These are phyloP conservation scores for Balaeniceps rex DNA, from an alignment of 2,113 vertebrate genomes.

Conservation along the genomic window DNA sequence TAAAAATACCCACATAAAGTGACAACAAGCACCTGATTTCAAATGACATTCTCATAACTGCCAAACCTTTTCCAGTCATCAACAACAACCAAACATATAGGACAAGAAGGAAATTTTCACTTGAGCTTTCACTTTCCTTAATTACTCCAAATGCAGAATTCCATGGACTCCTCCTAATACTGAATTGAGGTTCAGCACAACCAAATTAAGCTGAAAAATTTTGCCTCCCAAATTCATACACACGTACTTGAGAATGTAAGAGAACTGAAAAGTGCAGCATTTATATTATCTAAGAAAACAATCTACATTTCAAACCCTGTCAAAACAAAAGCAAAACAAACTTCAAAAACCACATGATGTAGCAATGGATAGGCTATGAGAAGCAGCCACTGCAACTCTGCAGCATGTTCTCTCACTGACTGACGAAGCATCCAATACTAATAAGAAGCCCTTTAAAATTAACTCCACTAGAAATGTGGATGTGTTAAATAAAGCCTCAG, in stretches of 20 bases:
- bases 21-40: background rate
- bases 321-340: background rate
- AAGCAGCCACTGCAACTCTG: background rate
- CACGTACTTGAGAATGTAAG: fast-evolving
- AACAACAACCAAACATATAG: background rate
- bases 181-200: background rate
- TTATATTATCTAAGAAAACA: background rate
- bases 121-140: background rate
- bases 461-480: slow-evolving; percentile 2
- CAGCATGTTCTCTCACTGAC: background rate
- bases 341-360: background rate
- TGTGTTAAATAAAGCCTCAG: slow-evolving; percentile 46
- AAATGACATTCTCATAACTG: background rate
- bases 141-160: background rate
- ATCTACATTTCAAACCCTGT: background rate
- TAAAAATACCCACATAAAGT: background rate
- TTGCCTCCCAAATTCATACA: background rate
- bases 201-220: background rate
- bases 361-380: fast-evolving
- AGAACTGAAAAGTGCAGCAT: background rate
- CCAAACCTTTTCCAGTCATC: background rate
- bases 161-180: background rate
- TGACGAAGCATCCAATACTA: background rate
- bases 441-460: slow-evolving; percentile 29
- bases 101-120: background rate